phyloP scores from a whole-genome alignment of 2,888 invertebrate genomes.

The Agapostemon virescens region DNA sequence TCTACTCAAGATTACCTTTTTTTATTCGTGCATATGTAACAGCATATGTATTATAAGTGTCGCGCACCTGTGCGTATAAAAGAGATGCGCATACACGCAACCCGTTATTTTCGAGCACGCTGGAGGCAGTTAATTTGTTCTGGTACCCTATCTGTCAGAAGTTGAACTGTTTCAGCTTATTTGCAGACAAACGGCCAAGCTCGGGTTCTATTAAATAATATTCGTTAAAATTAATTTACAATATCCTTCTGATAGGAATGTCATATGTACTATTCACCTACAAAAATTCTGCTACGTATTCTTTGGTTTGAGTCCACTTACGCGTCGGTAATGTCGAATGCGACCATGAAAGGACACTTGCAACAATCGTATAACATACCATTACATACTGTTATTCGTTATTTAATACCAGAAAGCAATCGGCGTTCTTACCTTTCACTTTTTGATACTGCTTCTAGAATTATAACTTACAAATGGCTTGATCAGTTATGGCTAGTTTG shows the following conservation, averaged over 20 bases:
- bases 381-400: not conserved
- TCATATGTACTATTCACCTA: not conserved
- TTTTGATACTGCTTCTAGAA: not conserved
- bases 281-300: not conserved
- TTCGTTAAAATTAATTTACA: slow-evolving; percentile 38
- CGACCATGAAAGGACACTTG: not conserved
- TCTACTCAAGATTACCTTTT: not conserved
- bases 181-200: slow-evolving; percentile 63
- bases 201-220: slow-evolving; percentile 36
- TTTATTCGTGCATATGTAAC: slow-evolving; percentile 19
- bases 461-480: not conserved
- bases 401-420: not conserved
- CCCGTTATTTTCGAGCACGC: slow-evolving; percentile 65
- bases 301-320: not conserved
- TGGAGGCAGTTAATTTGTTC: slow-evolving; percentile 70
- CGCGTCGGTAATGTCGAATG: not conserved
- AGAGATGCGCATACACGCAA: slow-evolving; percentile 30
- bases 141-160: slow-evolving; percentile 73
- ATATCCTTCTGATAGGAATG: slow-evolving; percentile 13
- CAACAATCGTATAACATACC: not conserved
- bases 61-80: slow-evolving; percentile 17
- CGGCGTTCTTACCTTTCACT: not conserved
- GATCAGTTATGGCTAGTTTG: not conserved
- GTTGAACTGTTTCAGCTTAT: slow-evolving; percentile 72
- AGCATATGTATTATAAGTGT: not conserved